phyloP scores from a whole-genome alignment of 2,797 vertebrate genomes.

The Gobio occitaniae region DNA sequence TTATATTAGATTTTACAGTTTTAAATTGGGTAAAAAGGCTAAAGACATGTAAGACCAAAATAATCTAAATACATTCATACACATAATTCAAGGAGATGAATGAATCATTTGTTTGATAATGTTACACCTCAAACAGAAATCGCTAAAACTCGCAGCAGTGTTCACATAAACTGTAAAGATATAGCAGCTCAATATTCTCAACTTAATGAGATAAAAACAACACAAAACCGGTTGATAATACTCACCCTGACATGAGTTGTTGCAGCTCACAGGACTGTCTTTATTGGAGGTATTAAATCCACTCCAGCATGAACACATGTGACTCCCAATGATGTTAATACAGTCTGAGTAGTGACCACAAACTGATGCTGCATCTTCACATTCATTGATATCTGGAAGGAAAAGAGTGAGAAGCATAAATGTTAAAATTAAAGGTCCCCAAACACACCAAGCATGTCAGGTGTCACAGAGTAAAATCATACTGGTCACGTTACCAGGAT shows the following conservation, averaged over 20 bases:
- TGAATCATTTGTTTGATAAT: neutral
- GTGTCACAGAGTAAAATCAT: too few relatives aligned
- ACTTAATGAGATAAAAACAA: neutral
- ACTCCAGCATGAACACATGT: slow-evolving; percentile 35
- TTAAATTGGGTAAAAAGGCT: neutral
- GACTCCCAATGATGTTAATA: slow-evolving; percentile 28
- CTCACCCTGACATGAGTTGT: slow-evolving; percentile 39
- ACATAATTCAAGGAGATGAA: neutral
- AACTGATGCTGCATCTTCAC: slow-evolving; percentile 7
- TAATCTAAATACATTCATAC: neutral
- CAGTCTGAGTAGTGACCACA: slow-evolving; percentile 47
- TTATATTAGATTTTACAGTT: too few relatives aligned
- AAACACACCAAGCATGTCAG: too few relatives aligned
- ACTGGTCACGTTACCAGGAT: too few relatives aligned
- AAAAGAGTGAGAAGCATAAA: neutral
- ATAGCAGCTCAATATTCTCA: neutral
- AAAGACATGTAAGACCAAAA: neutral
- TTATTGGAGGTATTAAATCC: slow-evolving; percentile 23
- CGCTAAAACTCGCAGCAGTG: neutral
- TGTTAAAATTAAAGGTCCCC: too few relatives aligned
- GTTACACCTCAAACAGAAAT: neutral
- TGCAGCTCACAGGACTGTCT: neutral
- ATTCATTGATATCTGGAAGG: slow-evolving; percentile 17
- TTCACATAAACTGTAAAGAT: neutral
- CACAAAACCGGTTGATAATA: neutral